Base-by-base conservation (phyloP, 1,140 invertebrate species). In the Cyclargus thomasi region DNA sequence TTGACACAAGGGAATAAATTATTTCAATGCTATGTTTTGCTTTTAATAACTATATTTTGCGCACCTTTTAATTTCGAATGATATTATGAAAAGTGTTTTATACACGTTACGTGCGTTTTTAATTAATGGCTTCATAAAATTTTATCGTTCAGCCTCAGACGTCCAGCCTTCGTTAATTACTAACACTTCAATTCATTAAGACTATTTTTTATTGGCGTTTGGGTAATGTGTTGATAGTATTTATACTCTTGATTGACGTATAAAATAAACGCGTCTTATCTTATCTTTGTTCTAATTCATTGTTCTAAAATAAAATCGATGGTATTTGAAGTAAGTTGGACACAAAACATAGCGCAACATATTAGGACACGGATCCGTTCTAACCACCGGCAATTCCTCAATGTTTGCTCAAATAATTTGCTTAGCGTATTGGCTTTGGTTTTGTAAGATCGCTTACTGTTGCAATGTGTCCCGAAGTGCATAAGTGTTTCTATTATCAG, bases 321-420 rank as follows among this genome's bases (percentile, higher is more conserved):
- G 14, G 10, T 47, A 2, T 47, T 11, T 47, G 14, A 47, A 67
- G 47, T 64, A 36, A 67, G 16, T 23, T 65, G 23, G 23, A 65
- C 53, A 23, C 16, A 65, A n/a, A n/a, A 47, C 53, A 22, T 53
- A 63, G 23, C 22, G 36, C 36, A 21, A 53, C 20, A 20, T 17
- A 35, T 35, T 63, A 35, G n/a, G 63, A 53, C 21, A 53, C 36
- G 63, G 63, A 53, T 64, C 36, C 29, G 29, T 22, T 62, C 55
- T 59, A 21, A 59, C 55, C 18, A 59, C 55, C 55, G 55, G 21
- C 55, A 59, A 59, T 59, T 59, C 55, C 55, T 11, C 55, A 59
- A 59, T 59, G 20, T 59, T 59, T 59, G 11, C 55, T 20, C 20
- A 59, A 20, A 59, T 11, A 21, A 59, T 59, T 59, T 59, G 20